These are phyloP conservation scores for Seira musarum DNA, from an alignment of 2,888 invertebrate species.

Conservation along the genomic window DNA sequence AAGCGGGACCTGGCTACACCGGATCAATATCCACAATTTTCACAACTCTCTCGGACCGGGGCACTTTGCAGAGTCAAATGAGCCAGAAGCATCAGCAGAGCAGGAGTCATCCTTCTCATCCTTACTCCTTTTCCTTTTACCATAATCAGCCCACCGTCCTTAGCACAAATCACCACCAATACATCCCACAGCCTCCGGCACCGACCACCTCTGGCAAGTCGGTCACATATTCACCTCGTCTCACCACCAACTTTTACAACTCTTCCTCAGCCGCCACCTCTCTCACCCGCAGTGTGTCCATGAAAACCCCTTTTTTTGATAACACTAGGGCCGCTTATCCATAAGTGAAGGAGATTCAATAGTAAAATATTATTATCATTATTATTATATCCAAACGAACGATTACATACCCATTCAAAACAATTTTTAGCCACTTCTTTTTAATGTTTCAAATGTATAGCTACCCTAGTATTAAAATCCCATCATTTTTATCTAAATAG, in stretches of 20 bases:
- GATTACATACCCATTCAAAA: no score
- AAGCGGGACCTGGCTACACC: conserved; percentile 68
- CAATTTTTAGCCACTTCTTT: no score
- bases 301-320: conserved; percentile 69
- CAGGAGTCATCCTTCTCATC: conserved; percentile 40
- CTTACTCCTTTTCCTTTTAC: conserved; percentile 52
- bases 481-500: no score
- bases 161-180: conserved; percentile 50
- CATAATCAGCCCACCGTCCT: conserved; percentile 55
- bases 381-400: no score
- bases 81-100: conserved; percentile 66
- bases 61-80: conserved; percentile 67
- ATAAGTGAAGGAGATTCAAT: conserved; percentile 49
- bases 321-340: conserved; percentile 68
- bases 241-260: conserved; percentile 69
- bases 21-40: conserved; percentile 71
- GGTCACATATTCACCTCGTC: conserved; percentile 69
- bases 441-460: no score
- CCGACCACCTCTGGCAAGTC: conserved; percentile 63
- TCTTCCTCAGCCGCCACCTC: conserved; percentile 69
- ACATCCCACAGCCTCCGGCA: conserved; percentile 55
- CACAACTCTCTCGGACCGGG: conserved; percentile 70
- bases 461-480: no score
- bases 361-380: no score
- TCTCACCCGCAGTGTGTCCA: conserved; percentile 69